Percentiles rank a stretch among this genome's conserved stretches.
Conservation (phyloP, 2,113 vertebrate genomes). For the Trinectes maculatus region DNA sequence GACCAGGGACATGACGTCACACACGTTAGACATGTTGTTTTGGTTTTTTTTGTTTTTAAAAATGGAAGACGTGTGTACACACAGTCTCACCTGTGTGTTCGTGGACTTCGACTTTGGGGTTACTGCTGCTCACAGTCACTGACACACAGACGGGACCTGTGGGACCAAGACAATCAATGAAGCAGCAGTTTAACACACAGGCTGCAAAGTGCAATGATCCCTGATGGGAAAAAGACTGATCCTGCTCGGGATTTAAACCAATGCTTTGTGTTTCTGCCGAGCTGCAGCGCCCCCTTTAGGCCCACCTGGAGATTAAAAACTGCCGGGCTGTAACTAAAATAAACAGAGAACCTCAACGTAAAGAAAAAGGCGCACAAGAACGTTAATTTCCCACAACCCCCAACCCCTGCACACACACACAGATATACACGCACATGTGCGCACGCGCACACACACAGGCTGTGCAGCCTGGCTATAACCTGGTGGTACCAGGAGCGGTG, state of each 20-base stretch:
- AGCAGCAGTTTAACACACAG: too few relatives aligned
- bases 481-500: conserved; percentile 75
- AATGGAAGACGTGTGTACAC: neutral
- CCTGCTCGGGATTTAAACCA: too few relatives aligned
- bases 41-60: neutral
- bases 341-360: too few relatives aligned
- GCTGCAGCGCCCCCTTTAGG: too few relatives aligned
- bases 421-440: neutral
- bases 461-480: neutral
- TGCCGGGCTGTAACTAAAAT: too few relatives aligned
- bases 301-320: too few relatives aligned
- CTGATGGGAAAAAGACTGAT: too few relatives aligned
- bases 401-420: neutral
- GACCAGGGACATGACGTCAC: neutral
- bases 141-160: conserved; percentile 67
- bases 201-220: too few relatives aligned
- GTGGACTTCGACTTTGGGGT: conserved; percentile 75
- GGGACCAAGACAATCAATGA: neutral
- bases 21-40: neutral
- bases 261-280: too few relatives aligned
- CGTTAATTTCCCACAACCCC: too few relatives aligned
- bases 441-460: neutral
- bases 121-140: conserved; percentile 77
- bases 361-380: too few relatives aligned
- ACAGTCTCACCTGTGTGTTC: conserved; percentile 77